Base-by-base conservation (phyloP, 1,140 invertebrate species). In the Aphis craccivora region DNA sequence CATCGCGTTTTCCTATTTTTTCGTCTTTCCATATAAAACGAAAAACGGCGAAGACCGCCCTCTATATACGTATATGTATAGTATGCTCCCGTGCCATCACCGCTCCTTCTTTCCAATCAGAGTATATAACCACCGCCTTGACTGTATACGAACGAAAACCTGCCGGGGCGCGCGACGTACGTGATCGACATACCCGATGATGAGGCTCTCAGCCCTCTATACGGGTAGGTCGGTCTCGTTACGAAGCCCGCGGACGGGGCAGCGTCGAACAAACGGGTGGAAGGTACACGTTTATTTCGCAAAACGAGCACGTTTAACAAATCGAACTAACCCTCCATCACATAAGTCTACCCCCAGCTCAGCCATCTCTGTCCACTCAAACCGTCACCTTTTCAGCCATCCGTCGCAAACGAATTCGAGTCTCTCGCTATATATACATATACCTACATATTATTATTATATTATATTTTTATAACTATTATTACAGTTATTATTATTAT, bases 221-320 rank as follows among this genome's bases (percentile, higher is more conserved):
- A 22, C 30, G 91, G 67, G 76, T 83, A 83, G 48, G 81, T 30
- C 45, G 48, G 40, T 83, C 91, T 93, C 91, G 84, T 93, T 93
- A 93, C 35, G n/a, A 53, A 35, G 23, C 43, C 45, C 43, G 23
- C 0, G 81, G 48, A 93, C 30, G 90, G 76, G 90, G 76, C 45
- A 8, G 30, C 8, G 18, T n/a, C 60, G 60, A 23, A 76, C 60
- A 35, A n/a, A 76, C 60, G n/a, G 87, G 87, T n/a, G 45, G 30
- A 53, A 1, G 87, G 48, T n/a, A 81, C 48, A 20, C 90, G 91
- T 93, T 93, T 93, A 93, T 93, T 93, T 93, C 35, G 91, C 48
- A 93, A 93, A 93, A 93, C 91, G 91, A 83, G 91, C 91, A 93
- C 91, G 91, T 93, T 93, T 93, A 93, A 86, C 81, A 93, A 93